phyloP scores from a whole-genome alignment of 2,797 vertebrate genomes.

The Anguilla megastoma region DNA sequence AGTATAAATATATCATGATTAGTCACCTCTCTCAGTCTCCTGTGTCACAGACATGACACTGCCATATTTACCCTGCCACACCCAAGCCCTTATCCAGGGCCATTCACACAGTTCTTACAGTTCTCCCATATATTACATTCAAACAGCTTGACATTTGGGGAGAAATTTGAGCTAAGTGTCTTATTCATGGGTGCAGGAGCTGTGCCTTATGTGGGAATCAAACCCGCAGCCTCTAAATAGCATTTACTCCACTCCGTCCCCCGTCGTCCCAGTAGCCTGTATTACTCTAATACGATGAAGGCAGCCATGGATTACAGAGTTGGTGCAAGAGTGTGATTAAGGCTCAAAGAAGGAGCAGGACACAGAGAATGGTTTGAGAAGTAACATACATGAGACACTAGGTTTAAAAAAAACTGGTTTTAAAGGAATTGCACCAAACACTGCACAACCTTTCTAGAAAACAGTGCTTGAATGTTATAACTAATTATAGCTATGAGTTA shows the following conservation, averaged over 20 bases:
- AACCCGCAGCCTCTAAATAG: not conserved
- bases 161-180: not conserved
- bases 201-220: not conserved
- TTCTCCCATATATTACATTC: not conserved
- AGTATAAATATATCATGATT: slow-evolving; percentile 41
- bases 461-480: not conserved
- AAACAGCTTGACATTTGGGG: not conserved
- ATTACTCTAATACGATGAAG: not conserved
- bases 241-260: not conserved
- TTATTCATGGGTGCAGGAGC: not conserved
- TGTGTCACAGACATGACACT: slow-evolving; percentile 22
- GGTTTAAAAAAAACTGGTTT: not conserved
- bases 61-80: not conserved
- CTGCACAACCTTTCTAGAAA: not conserved
- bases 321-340: not conserved
- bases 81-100: not conserved
- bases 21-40: not conserved
- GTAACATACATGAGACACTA: not conserved
- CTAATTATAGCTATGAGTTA: not conserved
- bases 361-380: not conserved
- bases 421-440: not conserved
- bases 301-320: not conserved
- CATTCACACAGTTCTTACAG: not conserved
- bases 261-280: not conserved
- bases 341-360: not conserved